phyloP scores from a whole-genome alignment of 2,888 invertebrate species.

The Zaprionus obscuricornis region DNA sequence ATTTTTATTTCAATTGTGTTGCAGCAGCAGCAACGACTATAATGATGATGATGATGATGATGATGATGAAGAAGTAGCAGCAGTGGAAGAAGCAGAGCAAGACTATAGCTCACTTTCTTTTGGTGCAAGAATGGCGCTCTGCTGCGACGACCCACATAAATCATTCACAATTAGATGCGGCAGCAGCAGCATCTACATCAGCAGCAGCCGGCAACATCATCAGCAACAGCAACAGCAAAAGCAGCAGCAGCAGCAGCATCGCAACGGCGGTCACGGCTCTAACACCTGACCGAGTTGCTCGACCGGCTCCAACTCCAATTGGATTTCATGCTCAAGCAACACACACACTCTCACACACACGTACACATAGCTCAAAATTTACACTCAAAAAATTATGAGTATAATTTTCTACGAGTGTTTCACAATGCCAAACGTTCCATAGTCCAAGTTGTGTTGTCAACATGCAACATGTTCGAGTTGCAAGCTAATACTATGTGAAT shows the following conservation, averaged over 20 bases:
- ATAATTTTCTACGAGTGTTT: no score
- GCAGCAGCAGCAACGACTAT: slow-evolving; percentile 9
- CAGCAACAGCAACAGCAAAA: not conserved
- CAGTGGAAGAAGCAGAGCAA: no score
- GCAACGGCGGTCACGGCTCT: slow-evolving; percentile 57
- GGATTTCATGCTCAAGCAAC: no score
- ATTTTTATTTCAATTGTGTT: slow-evolving; percentile 32
- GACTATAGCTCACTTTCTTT: slow-evolving; percentile 57
- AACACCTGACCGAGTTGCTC: slow-evolving; percentile 69
- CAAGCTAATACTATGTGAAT: slow-evolving; percentile 1
- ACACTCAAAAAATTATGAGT: no score
- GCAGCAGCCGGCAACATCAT: no score
- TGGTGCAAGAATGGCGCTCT: slow-evolving; percentile 41
- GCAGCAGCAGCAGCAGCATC: slow-evolving; percentile 19
- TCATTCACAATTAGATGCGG: slow-evolving; percentile 74
- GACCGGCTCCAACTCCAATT: slow-evolving; percentile 15
- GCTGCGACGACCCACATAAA: slow-evolving; percentile 72
- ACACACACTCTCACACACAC: slow-evolving; percentile 19
- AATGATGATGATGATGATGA: no score
- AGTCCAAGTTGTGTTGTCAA: no score
- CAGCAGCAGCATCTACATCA: slow-evolving; percentile 38
- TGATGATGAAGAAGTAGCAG: no score
- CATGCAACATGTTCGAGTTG: slow-evolving; percentile 41
- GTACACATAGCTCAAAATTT: slow-evolving; percentile 1
- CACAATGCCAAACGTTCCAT: slow-evolving; percentile 26